Evolutionary conservation across 2,113 vertebrate species (phyloP).

Genomic region (Melanostigma gelatinosum): DNA sequence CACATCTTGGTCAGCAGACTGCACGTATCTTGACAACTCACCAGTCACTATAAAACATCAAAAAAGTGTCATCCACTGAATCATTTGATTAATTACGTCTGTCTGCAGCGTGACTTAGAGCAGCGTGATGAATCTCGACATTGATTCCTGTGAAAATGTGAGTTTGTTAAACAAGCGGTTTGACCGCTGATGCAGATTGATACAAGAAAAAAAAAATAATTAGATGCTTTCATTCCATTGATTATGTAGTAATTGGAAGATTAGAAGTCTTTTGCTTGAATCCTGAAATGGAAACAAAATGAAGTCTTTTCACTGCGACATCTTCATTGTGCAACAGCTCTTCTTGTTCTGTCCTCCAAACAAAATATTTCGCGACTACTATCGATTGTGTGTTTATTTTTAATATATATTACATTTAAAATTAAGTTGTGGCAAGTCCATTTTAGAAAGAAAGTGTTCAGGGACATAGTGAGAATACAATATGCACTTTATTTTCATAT

Average conservation of each 20-base stretch:
- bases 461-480: too few relatives aligned
- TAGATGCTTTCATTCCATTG: not conserved
- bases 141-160: conserved; percentile 16
- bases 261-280: not conserved
- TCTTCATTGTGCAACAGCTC: not conserved
- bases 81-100: not conserved
- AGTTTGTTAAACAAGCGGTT: not conserved
- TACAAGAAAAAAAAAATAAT: not conserved
- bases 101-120: not conserved
- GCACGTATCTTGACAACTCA: conserved; percentile 17
- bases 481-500: too few relatives aligned
- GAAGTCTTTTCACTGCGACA: conserved; percentile 5
- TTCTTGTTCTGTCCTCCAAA: too few relatives aligned
- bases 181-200: not conserved
- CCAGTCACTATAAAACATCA: conserved; percentile 5
- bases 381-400: too few relatives aligned
- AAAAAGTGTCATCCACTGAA: conserved; percentile 21
- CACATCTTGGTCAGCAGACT: conserved; percentile 32
- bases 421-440: too few relatives aligned
- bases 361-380: not conserved
- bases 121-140: not conserved
- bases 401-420: too few relatives aligned
- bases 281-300: not conserved
- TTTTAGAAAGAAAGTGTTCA: too few relatives aligned
- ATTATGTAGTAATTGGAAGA: not conserved